These are phyloP conservation scores for Andrena fulva DNA, from an alignment of 2,888 invertebrate genomes.

Conservation along the genomic window DNA sequence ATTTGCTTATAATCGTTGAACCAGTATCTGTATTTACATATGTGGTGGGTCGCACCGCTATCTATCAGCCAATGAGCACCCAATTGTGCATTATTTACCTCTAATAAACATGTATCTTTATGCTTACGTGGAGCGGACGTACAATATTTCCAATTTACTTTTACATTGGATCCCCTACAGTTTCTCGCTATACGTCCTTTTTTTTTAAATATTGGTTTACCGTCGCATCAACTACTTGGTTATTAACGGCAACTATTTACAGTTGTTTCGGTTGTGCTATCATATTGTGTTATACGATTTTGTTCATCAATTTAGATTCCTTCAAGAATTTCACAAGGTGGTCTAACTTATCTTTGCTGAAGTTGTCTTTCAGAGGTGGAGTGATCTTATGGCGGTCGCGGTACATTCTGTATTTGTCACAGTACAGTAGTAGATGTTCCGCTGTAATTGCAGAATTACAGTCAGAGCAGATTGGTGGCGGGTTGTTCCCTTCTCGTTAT, in stretches of 20 bases:
- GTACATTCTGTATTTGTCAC: not conserved
- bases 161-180: not conserved
- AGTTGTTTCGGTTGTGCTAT: too few relatives aligned
- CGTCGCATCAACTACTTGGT: too few relatives aligned
- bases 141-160: not conserved
- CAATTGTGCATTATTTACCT: constrained; percentile 33
- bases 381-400: not conserved
- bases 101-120: constrained; percentile 13
- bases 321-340: too few relatives aligned
- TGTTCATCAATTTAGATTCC: too few relatives aligned
- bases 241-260: too few relatives aligned
- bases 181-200: not conserved
- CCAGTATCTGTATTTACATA: constrained; percentile 44
- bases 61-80: constrained; percentile 44
- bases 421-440: not conserved
- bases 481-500: not conserved
- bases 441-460: not conserved
- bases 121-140: not conserved
- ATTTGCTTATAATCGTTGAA: constrained; percentile 23
- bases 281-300: too few relatives aligned
- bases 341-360: not conserved
- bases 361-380: not conserved
- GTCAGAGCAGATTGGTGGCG: not conserved
- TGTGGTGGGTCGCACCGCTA: constrained; percentile 43
- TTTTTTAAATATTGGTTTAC: too few relatives aligned